A percentile compares a stretch with the other conserved stretches of the same genome.
phyloP scores from a whole-genome alignment of 2,113 vertebrate genomes.

The Oophaga pumilio region DNA sequence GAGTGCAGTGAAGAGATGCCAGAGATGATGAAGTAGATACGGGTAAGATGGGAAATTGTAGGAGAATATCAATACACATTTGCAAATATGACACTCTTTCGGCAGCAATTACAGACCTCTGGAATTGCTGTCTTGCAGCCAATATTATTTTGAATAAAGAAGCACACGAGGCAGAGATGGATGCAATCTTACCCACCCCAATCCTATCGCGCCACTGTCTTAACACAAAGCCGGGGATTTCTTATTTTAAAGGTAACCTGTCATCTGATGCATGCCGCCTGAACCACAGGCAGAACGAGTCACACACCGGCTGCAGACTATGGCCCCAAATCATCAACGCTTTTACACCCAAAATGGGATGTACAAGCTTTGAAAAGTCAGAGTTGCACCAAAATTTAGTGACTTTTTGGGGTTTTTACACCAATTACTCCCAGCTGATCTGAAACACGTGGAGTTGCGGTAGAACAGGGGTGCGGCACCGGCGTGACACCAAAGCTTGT shows the following conservation, averaged over 20 bases:
- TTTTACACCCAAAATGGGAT: no score
- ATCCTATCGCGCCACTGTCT: not conserved
- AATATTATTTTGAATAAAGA: not conserved
- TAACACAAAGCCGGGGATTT: not conserved
- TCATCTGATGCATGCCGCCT: no score
- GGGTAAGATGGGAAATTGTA: not conserved
- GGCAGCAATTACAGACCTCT: slow-evolving; percentile 11
- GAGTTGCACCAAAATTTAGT: no score
- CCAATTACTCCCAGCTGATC: no score
- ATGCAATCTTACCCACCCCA: not conserved
- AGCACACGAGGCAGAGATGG: not conserved
- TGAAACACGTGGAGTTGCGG: no score
- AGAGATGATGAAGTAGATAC: slow-evolving; percentile 9
- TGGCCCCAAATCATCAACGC: no score
- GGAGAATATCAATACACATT: slow-evolving; percentile 29
- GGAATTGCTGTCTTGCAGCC: not conserved
- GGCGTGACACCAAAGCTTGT: no score
- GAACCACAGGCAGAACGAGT: no score
- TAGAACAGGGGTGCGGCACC: no score
- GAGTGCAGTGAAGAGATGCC: slow-evolving; percentile 21
- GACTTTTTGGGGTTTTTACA: no score
- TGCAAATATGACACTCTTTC: slow-evolving; percentile 27
- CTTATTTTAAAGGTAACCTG: not conserved
- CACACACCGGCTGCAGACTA: no score
- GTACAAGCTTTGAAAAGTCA: no score